These are phyloP conservation scores for Eublepharis macularius DNA, from an alignment of 2,113 vertebrate species.

Conservation along the genomic window DNA sequence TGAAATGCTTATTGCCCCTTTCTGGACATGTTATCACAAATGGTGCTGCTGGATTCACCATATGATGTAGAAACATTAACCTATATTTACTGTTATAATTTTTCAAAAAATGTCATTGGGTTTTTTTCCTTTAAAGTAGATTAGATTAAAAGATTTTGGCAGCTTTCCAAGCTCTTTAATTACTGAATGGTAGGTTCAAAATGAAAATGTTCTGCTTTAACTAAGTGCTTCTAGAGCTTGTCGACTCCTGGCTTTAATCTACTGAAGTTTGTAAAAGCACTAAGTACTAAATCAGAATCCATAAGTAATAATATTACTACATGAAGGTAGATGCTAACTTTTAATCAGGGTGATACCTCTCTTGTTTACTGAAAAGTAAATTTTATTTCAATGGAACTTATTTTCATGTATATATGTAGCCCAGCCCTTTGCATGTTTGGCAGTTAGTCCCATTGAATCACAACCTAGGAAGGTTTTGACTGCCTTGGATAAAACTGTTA, in stretches of 20 bases:
- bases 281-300: neutral
- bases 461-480: too few species aligned
- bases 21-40: slow-evolving; percentile 41
- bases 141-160: slow-evolving; percentile 70
- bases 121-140: slow-evolving; percentile 59
- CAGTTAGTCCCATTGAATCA: neutral
- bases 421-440: neutral
- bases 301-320: neutral
- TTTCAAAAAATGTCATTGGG: slow-evolving; percentile 50
- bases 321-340: neutral
- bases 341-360: neutral
- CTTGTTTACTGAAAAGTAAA: neutral
- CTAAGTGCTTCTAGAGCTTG: slow-evolving; percentile 57
- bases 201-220: slow-evolving; percentile 71
- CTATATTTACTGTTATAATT: slow-evolving; percentile 59
- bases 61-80: slow-evolving; percentile 59
- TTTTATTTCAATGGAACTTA: neutral
- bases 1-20: neutral
- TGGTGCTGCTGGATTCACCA: slow-evolving; percentile 41
- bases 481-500: neutral
- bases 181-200: slow-evolving; percentile 67
- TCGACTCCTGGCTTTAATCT: slow-evolving; percentile 66
- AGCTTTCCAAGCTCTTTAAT: slow-evolving; percentile 70
- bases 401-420: neutral
- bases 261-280: slow-evolving; percentile 56